These are phyloP conservation scores for Eutrigla gurnardus DNA, from an alignment of 2,797 vertebrate genomes.

Conservation along the genomic window DNA sequence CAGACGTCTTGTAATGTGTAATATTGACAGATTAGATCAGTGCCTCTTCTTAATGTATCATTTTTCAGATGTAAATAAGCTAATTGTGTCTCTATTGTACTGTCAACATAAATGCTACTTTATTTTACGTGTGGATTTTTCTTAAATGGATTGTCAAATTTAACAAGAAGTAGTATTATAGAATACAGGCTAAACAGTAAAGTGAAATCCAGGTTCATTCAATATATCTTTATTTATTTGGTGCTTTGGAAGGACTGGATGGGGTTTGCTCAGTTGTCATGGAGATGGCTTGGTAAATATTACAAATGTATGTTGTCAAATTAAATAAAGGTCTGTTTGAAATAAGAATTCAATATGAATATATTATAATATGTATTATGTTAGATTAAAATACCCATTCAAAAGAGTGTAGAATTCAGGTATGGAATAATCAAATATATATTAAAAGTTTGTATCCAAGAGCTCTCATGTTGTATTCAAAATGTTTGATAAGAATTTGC, in stretches of 20 bases:
- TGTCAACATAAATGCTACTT: background rate
- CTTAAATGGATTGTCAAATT: background rate
- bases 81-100: background rate
- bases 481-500: background rate
- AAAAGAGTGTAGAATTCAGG: background rate
- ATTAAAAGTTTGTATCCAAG: background rate
- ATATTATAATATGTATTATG: background rate
- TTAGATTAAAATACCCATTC: background rate
- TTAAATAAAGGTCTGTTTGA: too few relatives aligned
- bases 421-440: background rate
- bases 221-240: too few relatives aligned
- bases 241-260: too few relatives aligned
- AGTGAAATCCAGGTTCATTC: too few relatives aligned
- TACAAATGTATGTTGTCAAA: too few relatives aligned
- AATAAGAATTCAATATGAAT: background rate
- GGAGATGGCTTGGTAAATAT: too few relatives aligned
- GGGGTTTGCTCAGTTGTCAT: too few relatives aligned
- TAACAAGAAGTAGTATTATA: too few relatives aligned
- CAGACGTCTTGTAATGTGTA: background rate
- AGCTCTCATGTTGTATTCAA: too few relatives aligned
- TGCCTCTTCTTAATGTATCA: background rate
- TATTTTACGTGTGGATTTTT: background rate
- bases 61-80: background rate
- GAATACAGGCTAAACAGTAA: too few relatives aligned
- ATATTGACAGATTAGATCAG: background rate